Percentiles rank a stretch among this genome's conserved stretches.
These are phyloP conservation scores for Calephelis perditalis DNA, from an alignment of 2,888 invertebrate species.

Conservation along the genomic window DNA sequence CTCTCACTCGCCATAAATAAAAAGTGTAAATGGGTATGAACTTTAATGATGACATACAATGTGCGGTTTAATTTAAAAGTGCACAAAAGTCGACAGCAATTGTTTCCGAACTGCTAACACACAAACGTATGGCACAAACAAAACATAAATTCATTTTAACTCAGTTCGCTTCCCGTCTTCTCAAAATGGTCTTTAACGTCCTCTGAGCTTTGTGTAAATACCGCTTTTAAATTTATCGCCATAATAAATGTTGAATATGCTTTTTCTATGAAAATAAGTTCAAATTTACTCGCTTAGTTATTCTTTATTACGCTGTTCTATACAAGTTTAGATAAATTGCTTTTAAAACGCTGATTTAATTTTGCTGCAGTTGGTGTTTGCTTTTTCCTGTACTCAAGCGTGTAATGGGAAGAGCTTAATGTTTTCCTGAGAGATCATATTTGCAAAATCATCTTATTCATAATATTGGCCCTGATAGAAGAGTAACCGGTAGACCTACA, in stretches of 20 bases:
- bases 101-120: conserved; percentile 9
- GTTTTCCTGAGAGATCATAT: too few species aligned
- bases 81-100: conserved; percentile 6
- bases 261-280: conserved; percentile 73
- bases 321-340: background rate
- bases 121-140: conserved; percentile 38
- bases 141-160: conserved; percentile 67
- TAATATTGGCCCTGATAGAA: too few species aligned
- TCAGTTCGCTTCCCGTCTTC: conserved; percentile 54
- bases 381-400: too few species aligned
- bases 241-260: conserved; percentile 70
- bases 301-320: conserved; percentile 33
- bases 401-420: too few species aligned
- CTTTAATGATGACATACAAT: conserved; percentile 3
- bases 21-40: too few species aligned
- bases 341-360: background rate
- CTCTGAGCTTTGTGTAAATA: conserved; percentile 73
- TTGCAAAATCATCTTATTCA: too few species aligned
- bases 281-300: conserved; percentile 58
- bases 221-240: conserved; percentile 73
- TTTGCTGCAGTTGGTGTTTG: background rate
- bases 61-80: conserved; percentile 1
- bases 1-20: too few species aligned
- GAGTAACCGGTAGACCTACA: too few species aligned
- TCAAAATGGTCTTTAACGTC: conserved; percentile 27